Evolutionary conservation across 2,797 vertebrate genomes (phyloP), one percentile per base, ranked within the genome.

Genomic region (Protonibea diacanthus): DNA sequence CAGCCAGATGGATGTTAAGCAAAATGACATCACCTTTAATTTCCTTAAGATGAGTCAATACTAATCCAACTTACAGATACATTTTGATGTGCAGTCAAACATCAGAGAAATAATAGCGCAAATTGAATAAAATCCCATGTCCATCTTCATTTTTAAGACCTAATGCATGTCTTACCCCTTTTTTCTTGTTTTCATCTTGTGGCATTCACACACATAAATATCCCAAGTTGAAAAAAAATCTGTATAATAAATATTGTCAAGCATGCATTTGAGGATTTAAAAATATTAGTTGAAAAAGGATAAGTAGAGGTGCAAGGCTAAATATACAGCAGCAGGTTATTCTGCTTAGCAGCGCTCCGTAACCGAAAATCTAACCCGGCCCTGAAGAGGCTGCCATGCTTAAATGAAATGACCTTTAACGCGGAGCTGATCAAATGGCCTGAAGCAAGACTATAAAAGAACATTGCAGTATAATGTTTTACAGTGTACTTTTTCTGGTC

Each of bases 361-460:
- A 80, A 71, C 74, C 17, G 18, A 82, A 80, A 81, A 49, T 76
- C 61, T 65, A 81, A 78, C 63, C 72, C 47, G 40, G 85, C 66
- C 71, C 70, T 53, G 77, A 85, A 93, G 83, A 87, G 57, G 71
- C 83, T 75, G 80, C 86, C 72, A 81, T 66, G 77, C 88, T 86
- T 91, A 91, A 91, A 91, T 81, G 89, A 91, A 93, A 93, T 90
- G 91, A 95, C 93, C 93, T 94, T 95, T 93, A 93, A 90, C 56
- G 85, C 87, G 76, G 84, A 92, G 90, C 87, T 89, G 92, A 93
- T 93, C 91, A 92, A 92, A 93, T 91, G 85, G 91, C 93, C 90
- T 71, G 80, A 78, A 89, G 92, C 87, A 78, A 84, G 78, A 76
- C 87, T 85, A 84, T 92, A 87, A 92, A 90, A 91, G 88, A 92